Base-by-base conservation (phyloP, 2,888 invertebrate genomes). In the Onthophagus sagittarius region DNA sequence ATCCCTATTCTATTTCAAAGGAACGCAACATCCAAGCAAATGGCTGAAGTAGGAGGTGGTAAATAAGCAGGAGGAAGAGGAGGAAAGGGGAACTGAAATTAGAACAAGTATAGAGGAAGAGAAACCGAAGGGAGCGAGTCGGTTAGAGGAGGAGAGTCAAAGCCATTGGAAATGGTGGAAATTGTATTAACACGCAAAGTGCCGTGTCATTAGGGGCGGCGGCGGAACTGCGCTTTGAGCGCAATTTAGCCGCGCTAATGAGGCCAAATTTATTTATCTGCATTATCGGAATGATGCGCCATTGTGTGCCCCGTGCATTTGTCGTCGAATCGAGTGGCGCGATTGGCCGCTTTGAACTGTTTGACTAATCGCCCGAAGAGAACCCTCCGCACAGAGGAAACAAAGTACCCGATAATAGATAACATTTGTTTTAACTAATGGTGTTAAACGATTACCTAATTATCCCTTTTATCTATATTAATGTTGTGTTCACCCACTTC, bases 101-200 rank as follows among this genome's bases (percentile, higher is more conserved):
- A 53, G 39, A 11, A 53, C 39, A 11, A 23, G 23, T 23, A 23
- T 23, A 23, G 23, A 23, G 23, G 23, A 23, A 23, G 39, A 11
- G 67, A 23, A 23, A 23, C 31, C 63, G 9, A 15, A 13, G 62
- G 62, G 14, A 63, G 63, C 9, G 31, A 32, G 67, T 5, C 6
- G 13, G 32, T 15, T 80, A 82, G 82, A 81, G 80, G 81, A 82
- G 82, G 82, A 82, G 79, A 76, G 71, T 74, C 74, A 75, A 74
- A 31, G 63, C 78, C 82, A 82, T 83, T 81, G 83, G 82, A 82
- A 81, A 81, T 82, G 39, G 9, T 82, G 78, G 82, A 83, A 83
- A 83, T 83, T 82, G 80, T 82, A 83, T 84, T 83, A 83, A 82
- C 82, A 81, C 82, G 80, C 81, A 79, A 83, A 83, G 81, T 82